Percentiles rank a stretch among this genome's conserved stretches.
Conservation (phyloP, 1,140 invertebrate species). For the Phthorimaea operculella region DNA sequence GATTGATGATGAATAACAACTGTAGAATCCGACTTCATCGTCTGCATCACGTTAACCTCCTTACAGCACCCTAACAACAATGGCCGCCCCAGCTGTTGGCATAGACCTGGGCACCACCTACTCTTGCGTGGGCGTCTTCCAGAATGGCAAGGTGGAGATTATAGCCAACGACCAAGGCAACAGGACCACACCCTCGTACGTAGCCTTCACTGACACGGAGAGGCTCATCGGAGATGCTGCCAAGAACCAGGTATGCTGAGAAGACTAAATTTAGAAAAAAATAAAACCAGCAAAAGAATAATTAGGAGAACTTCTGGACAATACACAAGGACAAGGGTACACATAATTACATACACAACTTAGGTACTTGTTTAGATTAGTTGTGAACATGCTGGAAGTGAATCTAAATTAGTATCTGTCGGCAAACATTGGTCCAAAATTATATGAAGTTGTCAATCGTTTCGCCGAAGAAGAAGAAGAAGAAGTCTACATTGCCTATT, state of each 20-base stretch:
- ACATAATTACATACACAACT: not conserved
- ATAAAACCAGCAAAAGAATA: too few species aligned
- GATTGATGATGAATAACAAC: too few species aligned
- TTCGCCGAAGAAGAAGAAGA: too few species aligned
- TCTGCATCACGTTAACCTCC: too few species aligned
- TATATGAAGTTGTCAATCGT: too few species aligned
- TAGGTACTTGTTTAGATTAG: too few species aligned
- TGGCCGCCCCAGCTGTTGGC: slow-evolving; percentile 70
- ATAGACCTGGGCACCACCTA: slow-evolving; percentile 85
- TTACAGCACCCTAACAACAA: slow-evolving; percentile 10
- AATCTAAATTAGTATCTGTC: too few species aligned
- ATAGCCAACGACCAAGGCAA: slow-evolving; percentile 95
- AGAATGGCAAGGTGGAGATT: slow-evolving; percentile 89
- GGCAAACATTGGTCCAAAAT: too few species aligned
- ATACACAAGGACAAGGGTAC: not conserved
- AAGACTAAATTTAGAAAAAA: not conserved
- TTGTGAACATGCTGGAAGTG: too few species aligned
- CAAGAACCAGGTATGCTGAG: slow-evolving; percentile 73
- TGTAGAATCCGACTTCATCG: too few species aligned
- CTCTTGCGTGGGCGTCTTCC: slow-evolving; percentile 83
- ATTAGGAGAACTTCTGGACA: not conserved
- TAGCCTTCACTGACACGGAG: slow-evolving; percentile 91
- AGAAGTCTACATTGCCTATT: not conserved
- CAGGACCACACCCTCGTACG: slow-evolving; percentile 89
- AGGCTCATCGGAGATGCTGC: slow-evolving; percentile 87